A percentile compares a stretch with the other conserved stretches of the same genome.
phyloP scores from a whole-genome alignment of 2,888 invertebrate genomes.

The Xestia ashworthii region DNA sequence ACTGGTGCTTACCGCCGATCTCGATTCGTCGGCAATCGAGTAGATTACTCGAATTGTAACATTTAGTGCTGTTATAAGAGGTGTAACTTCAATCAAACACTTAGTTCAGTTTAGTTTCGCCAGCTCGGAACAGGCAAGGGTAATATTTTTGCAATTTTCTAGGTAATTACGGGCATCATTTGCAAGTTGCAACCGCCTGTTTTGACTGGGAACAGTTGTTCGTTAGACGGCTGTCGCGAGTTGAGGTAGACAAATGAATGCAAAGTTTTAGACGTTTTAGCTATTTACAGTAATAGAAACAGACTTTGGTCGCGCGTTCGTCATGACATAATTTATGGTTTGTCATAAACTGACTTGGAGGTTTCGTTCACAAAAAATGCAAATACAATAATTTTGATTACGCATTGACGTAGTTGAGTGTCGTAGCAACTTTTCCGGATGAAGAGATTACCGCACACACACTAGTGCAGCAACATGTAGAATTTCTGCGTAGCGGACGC shows the following conservation, averaged over 20 bases:
- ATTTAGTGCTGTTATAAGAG: slow-evolving; percentile 68
- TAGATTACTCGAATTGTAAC: slow-evolving; percentile 78
- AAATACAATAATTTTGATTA: slow-evolving; percentile 23
- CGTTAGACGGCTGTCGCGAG: slow-evolving; percentile 47
- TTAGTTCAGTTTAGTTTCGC: slow-evolving; percentile 63
- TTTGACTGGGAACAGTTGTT: slow-evolving; percentile 52
- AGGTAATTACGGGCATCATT: slow-evolving; percentile 61
- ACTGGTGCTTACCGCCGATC: slow-evolving; percentile 89
- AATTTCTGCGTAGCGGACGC: slow-evolving; percentile 38
- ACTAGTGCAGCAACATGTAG: neutral
- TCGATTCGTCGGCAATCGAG: slow-evolving; percentile 85
- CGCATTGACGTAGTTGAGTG: neutral
- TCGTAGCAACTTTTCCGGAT: slow-evolving; percentile 1
- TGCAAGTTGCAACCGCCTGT: slow-evolving; percentile 57
- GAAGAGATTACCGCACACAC: slow-evolving; percentile 12
- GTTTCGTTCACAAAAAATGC: slow-evolving; percentile 23
- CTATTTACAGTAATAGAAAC: slow-evolving; percentile 15
- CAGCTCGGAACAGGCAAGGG: slow-evolving; percentile 49
- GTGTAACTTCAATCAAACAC: slow-evolving; percentile 70
- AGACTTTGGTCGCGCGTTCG: slow-evolving; percentile 20
- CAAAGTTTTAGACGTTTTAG: slow-evolving; percentile 16
- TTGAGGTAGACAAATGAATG: slow-evolving; percentile 42
- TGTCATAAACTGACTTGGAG: neutral
- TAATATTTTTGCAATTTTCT: slow-evolving; percentile 62
- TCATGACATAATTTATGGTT: slow-evolving; percentile 16